These are phyloP conservation scores for Philereme vetulata DNA, from an alignment of 2,888 invertebrate species.

Conservation along the genomic window DNA sequence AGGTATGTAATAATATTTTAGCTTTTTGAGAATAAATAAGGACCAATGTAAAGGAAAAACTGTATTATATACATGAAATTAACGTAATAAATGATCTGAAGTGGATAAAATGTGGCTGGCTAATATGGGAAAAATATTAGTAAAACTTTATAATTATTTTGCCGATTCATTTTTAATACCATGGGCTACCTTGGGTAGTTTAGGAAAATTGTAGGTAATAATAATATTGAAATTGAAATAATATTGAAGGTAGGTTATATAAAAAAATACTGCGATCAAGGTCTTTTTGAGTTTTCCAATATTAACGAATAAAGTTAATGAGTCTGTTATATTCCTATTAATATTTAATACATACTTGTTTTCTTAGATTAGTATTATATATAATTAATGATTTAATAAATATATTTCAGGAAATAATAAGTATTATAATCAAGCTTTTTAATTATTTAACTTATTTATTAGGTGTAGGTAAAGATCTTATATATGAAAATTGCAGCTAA, in stretches of 20 bases:
- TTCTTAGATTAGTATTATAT: not conserved
- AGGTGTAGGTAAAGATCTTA: no score
- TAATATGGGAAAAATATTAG: not conserved
- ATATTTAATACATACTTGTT: not conserved
- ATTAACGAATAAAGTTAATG: slow-evolving; percentile 1
- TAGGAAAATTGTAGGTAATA: no score
- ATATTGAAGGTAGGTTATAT: no score
- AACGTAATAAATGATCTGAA: not conserved
- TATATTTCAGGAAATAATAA: not conserved
- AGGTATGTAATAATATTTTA: no score
- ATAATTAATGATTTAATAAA: not conserved
- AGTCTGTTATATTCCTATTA: not conserved
- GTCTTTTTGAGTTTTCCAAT: not conserved
- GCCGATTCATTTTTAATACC: no score
- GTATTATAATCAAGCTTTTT: not conserved
- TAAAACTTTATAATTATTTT: no score
- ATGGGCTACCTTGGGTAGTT: no score
- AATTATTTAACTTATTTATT: no score
- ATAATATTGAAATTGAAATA: no score
- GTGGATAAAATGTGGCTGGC: not conserved
- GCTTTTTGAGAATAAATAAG: not conserved
- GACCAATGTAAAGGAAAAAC: slow-evolving; percentile 1
- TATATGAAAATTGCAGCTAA: no score
- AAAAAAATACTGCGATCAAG: no score
- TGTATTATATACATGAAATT: not conserved